Base-by-base conservation (phyloP, 2,888 invertebrate species). In the Ceriagrion tenellum region DNA sequence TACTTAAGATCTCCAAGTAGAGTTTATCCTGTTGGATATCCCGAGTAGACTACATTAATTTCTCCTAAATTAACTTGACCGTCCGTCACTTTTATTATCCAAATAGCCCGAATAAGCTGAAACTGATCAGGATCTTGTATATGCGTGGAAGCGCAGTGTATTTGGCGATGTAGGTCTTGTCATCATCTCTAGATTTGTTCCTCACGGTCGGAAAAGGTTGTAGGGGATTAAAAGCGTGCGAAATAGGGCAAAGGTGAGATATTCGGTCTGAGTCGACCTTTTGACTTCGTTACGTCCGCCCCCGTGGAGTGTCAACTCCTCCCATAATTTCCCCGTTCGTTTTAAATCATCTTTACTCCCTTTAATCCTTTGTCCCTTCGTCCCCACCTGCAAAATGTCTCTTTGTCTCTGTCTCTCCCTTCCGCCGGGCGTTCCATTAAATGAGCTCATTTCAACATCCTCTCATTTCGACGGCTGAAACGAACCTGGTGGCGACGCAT, bases 181-280 rank as follows among this genome's bases (percentile, higher is more conserved):
- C 26, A 23, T 69, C 26, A 12, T 26, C 69, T 20, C 69, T 23
- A 69, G 2, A 26, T 69, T n/a, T 23, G 69, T 69, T 3, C 12
- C 26, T 26, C 26, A 69, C 23, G 59, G 3, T 69, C 26, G 26
- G 23, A 8, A 69, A 16, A n/a, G 69, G 69, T 18, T 69, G 69
- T 18, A 20, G 20, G 23, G 69, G 69, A 69, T 12, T 59, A 59
- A 59, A 59, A 59, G 59, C 59, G 3, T 23, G 12, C 69, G 26
- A 69, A 69, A 69, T 69, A 69, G 69, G 69, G 26, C 69, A 69
- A 69, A 69, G 69, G 69, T 69, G 69, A 59, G 59, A 69, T 69
- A 26, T 47, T 2, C 23, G 69, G 69, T 8, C 26, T 13, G 35
- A 35, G 81, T 81, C 35, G 81, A 81, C 81, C 81, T 81, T 35